phyloP scores from a whole-genome alignment of 1,140 invertebrate species.

The Cydia strobilella region DNA sequence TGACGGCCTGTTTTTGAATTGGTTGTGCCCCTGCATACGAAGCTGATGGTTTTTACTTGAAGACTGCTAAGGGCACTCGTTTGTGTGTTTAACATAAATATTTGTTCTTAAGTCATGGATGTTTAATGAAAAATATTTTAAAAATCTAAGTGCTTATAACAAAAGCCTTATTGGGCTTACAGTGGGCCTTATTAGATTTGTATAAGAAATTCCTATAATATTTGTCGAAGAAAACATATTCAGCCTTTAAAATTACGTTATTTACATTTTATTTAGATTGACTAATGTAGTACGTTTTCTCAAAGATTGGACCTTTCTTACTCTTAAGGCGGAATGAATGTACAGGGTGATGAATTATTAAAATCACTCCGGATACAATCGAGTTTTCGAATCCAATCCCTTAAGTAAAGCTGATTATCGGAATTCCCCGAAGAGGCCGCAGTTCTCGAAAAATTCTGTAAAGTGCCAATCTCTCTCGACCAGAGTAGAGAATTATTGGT shows the following conservation, averaged over 20 bases:
- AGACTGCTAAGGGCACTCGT: no score
- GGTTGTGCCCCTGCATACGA: no score
- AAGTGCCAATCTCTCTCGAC: conserved; percentile 69
- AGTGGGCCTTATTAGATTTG: no score
- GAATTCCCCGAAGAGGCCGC: conserved; percentile 57
- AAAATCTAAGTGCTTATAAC: no score
- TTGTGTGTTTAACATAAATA: no score
- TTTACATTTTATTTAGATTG: conserved; percentile 33
- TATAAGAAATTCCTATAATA: no score
- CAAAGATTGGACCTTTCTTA: conserved; percentile 46
- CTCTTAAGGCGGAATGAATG: conserved; percentile 48
- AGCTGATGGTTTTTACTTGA: no score
- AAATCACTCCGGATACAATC: conserved; percentile 74
- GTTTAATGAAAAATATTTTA: no score
- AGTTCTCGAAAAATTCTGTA: conserved; percentile 64
- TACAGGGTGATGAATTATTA: conserved; percentile 74
- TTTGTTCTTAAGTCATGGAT: no score
- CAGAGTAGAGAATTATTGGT: conserved; percentile 59
- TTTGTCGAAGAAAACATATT: no score
- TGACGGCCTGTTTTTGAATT: no score
- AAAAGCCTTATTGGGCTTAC: no score
- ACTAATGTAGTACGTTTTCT: conserved; percentile 42
- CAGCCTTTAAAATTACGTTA: not conserved
- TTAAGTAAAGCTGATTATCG: conserved; percentile 78
- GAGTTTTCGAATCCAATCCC: conserved; percentile 74